Conservation (phyloP, 2,113 vertebrate genomes). For the Neolamprologus toae region DNA sequence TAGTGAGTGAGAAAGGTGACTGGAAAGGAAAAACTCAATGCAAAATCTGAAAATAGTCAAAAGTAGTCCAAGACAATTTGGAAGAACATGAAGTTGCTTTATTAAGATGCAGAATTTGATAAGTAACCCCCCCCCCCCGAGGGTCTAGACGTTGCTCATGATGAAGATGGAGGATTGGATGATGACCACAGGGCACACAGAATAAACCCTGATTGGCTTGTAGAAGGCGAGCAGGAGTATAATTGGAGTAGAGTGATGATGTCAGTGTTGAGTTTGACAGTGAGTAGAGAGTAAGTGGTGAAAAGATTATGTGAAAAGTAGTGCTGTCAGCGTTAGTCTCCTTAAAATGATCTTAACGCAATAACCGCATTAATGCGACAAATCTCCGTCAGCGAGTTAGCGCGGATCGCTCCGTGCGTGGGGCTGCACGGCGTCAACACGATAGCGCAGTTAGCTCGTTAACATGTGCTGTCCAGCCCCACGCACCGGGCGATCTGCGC, state of each 20-base stretch:
- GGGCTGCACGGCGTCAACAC: neutral
- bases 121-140: neutral
- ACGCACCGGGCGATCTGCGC: accelerated
- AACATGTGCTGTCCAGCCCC: neutral
- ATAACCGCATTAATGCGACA: neutral
- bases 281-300: neutral
- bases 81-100: neutral
- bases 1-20: no score
- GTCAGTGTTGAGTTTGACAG: neutral
- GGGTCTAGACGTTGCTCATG: neutral
- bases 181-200: neutral
- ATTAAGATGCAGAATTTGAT: neutral
- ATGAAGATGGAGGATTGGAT: neutral
- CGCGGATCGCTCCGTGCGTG: accelerated
- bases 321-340: neutral
- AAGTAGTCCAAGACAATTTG: neutral
- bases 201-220: neutral
- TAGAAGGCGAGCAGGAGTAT: neutral
- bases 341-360: neutral
- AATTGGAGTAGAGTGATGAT: neutral
- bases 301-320: neutral
- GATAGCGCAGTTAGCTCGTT: neutral
- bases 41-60: neutral
- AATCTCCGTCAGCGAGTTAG: neutral
- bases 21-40: no score